Conservation (phyloP, 2,888 invertebrate genomes). For the Diplolepis rosae region DNA sequence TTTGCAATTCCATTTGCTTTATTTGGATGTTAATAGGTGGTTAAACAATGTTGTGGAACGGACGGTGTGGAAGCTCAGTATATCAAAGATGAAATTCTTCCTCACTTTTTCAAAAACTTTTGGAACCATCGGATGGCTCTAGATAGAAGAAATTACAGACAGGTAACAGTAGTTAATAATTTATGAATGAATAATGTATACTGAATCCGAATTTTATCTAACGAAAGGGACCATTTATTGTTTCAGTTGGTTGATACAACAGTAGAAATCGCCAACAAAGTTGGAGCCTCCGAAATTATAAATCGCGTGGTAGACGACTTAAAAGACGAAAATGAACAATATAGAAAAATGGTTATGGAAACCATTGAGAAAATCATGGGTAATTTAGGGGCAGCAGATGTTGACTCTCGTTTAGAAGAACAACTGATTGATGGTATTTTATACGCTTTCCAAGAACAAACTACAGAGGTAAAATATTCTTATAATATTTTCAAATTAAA, state of each 20-base stretch:
- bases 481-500: constrained; percentile 15
- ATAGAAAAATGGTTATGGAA: constrained; percentile 99
- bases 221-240: constrained; percentile 32
- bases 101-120: constrained; percentile 99
- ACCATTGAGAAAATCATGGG: constrained; percentile 99
- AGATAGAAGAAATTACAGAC: constrained; percentile 97
- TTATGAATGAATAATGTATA: background rate
- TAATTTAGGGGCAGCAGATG: constrained; percentile 97
- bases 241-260: constrained; percentile 95
- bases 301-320: constrained; percentile 98
- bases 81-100: constrained; percentile 98
- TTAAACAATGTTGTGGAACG: constrained; percentile 99
- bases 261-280: constrained; percentile 99
- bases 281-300: constrained; percentile 99
- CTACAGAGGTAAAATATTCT: constrained; percentile 85
- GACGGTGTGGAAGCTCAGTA: constrained; percentile 99
- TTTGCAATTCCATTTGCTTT: constrained; percentile 25
- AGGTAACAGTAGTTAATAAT: constrained; percentile 73
- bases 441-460: constrained; percentile 99
- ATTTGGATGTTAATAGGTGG: constrained; percentile 79
- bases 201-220: background rate
- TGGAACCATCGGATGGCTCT: constrained; percentile 99
- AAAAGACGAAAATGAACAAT: constrained; percentile 99
- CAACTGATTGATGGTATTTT: constrained; percentile 99
- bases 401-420: constrained; percentile 98